phyloP scores from a whole-genome alignment of 2,113 vertebrate species.

The Callopanchax toddi region DNA sequence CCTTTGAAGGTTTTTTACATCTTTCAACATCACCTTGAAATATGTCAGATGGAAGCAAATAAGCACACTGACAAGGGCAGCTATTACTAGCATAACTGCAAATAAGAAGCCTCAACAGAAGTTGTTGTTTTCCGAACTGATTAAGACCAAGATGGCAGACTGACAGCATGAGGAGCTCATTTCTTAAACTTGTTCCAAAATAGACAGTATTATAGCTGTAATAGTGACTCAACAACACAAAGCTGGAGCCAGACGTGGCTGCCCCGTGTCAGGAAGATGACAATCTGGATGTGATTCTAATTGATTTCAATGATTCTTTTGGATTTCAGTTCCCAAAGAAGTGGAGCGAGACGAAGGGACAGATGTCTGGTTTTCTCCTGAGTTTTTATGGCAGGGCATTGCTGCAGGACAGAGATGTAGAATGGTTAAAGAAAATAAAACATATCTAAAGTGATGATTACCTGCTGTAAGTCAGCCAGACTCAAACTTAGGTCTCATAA shows the following conservation, averaged over 20 bases:
- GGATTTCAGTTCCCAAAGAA: slow-evolving; percentile 66
- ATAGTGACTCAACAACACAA: slow-evolving; percentile 59
- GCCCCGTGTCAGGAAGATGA: slow-evolving; percentile 57
- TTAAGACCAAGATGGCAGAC: slow-evolving; percentile 33
- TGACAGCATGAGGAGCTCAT: slow-evolving; percentile 28
- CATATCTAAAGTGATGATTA: slow-evolving; percentile 29
- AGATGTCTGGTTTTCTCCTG: slow-evolving; percentile 28
- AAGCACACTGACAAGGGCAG: slow-evolving; percentile 15
- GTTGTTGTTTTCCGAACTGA: slow-evolving; percentile 39
- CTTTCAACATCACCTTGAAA: slow-evolving; percentile 13
- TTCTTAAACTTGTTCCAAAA: slow-evolving; percentile 66
- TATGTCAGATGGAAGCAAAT: slow-evolving; percentile 33
- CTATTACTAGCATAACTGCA: slow-evolving; percentile 14
- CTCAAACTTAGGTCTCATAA: slow-evolving; percentile 4
- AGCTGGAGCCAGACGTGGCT: slow-evolving; percentile 47
- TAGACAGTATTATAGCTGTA: slow-evolving; percentile 70
- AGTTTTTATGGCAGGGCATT: slow-evolving; percentile 31
- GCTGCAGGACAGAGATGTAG: slow-evolving; percentile 30
- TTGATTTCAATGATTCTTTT: slow-evolving; percentile 78
- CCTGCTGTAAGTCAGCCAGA: slow-evolving; percentile 10
- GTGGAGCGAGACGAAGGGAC: slow-evolving; percentile 23
- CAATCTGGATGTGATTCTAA: slow-evolving; percentile 74
- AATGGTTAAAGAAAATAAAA: slow-evolving; percentile 38
- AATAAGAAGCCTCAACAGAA: slow-evolving; percentile 15
- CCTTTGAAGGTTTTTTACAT: not conserved